Percentiles rank a stretch among this genome's conserved stretches.
phyloP scores from a whole-genome alignment of 2,797 vertebrate species.

The Streptopelia turtur region DNA sequence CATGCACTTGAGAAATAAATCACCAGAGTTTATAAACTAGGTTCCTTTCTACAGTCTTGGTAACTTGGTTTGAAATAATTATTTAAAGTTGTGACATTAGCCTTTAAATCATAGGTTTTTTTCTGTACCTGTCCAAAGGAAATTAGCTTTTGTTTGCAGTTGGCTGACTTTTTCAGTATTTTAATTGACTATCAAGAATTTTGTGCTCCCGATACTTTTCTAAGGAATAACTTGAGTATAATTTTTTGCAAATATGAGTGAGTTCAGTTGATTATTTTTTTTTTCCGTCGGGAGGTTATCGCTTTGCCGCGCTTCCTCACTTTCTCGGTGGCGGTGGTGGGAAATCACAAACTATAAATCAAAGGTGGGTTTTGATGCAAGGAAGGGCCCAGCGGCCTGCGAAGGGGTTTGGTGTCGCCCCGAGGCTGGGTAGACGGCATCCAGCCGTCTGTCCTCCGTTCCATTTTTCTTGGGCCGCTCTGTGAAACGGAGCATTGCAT shows the following conservation, averaged over 20 bases:
- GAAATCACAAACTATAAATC: not conserved
- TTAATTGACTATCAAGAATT: not conserved
- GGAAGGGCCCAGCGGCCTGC: not conserved
- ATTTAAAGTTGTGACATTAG: not conserved
- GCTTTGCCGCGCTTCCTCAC: not conserved
- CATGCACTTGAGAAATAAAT: not conserved
- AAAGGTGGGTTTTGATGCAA: not conserved
- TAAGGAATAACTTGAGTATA: not conserved
- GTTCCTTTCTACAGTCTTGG: not conserved
- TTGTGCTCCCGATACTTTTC: not conserved
- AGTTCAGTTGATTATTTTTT: not conserved
- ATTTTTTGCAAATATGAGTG: not conserved
- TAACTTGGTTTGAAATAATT: not conserved
- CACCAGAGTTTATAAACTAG: not conserved
- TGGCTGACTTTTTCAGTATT: not conserved
- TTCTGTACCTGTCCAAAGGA: not conserved
- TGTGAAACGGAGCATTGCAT: not conserved
- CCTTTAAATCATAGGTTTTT: not conserved
- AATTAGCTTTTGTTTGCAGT: not conserved
- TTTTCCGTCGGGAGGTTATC: not conserved
- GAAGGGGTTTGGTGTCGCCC: not conserved
- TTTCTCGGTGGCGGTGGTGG: not conserved
- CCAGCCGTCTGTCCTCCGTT: not conserved
- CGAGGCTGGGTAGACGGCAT: fast-evolving
- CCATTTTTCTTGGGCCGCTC: not conserved